Evolutionary conservation across 2,113 vertebrate species (phyloP).

Genomic region (Furnarius figulus): DNA sequence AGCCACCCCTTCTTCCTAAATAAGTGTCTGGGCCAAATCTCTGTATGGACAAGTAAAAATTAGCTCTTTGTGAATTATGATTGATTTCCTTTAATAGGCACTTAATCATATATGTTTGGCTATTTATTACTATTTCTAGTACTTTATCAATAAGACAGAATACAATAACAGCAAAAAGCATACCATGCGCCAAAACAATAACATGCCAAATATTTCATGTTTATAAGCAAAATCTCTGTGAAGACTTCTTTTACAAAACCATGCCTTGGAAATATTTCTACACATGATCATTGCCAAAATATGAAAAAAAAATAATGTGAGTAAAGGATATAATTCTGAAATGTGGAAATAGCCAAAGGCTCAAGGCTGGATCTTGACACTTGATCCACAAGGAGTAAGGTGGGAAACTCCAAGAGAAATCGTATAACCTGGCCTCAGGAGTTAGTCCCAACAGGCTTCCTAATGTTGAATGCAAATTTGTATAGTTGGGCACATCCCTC

Average conservation of each 20-base stretch:
- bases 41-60: background rate
- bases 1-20: background rate
- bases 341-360: background rate
- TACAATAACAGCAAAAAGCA: background rate
- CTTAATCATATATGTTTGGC: background rate
- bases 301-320: background rate
- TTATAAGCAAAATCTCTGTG: background rate
- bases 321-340: background rate
- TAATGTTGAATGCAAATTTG: background rate
- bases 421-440: background rate
- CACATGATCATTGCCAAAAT: background rate
- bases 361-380: background rate
- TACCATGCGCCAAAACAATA: background rate
- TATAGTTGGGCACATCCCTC: background rate
- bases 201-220: background rate
- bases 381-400: background rate
- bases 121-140: background rate
- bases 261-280: background rate
- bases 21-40: background rate
- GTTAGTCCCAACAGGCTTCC: background rate
- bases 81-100: background rate
- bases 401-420: background rate
- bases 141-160: background rate
- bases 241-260: background rate
- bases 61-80: background rate